Evolutionary conservation across 1,140 invertebrate genomes (phyloP).

Genomic region (Drosophila pachea): DNA sequence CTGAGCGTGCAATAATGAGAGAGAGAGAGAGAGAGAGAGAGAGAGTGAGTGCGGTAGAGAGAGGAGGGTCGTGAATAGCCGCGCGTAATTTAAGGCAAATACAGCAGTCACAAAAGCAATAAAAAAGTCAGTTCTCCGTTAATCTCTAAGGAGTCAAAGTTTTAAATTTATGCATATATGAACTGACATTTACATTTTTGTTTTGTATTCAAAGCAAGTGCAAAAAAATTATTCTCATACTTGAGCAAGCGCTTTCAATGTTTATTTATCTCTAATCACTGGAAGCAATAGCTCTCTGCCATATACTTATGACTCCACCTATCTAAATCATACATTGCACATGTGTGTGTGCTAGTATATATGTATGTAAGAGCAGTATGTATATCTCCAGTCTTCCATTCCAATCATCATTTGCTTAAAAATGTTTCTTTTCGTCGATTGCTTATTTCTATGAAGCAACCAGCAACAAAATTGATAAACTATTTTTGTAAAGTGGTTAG

Average conservation of each 20-base stretch:
- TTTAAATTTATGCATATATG: too few species aligned
- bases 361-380: too few species aligned
- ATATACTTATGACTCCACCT: too few species aligned
- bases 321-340: too few species aligned
- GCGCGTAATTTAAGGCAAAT: constrained; percentile 17
- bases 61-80: constrained; percentile 3
- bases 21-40: constrained; percentile 28
- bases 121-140: constrained; percentile 8
- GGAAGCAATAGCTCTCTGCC: too few species aligned
- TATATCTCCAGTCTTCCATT: too few species aligned
- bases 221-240: neutral
- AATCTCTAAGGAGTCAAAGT: too few species aligned
- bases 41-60: constrained; percentile 9
- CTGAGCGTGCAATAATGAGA: constrained; percentile 9
- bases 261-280: too few species aligned
- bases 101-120: neutral
- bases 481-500: constrained; percentile 37
- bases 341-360: too few species aligned
- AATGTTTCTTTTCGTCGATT: constrained; percentile 5
- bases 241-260: too few species aligned
- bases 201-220: neutral
- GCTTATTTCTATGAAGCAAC: constrained; percentile 23
- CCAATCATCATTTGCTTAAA: neutral
- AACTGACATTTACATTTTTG: neutral
- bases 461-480: constrained; percentile 35